These are phyloP conservation scores for Cactoblastis cactorum DNA, from an alignment of 2,888 invertebrate species.

Conservation along the genomic window DNA sequence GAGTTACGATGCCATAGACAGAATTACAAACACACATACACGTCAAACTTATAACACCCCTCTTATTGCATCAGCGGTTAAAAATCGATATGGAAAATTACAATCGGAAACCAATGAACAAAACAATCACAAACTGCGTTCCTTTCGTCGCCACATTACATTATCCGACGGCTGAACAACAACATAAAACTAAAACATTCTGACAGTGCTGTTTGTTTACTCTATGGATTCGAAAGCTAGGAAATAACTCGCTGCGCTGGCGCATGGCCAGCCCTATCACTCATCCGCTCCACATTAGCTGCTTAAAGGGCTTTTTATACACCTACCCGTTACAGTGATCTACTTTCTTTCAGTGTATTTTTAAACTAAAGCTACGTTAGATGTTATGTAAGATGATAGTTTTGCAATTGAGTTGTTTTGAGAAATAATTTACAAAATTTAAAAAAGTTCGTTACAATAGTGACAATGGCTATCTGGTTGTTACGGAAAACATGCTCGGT, in stretches of 20 bases:
- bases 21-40: no score
- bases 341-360: slow-evolving; percentile 7
- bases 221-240: slow-evolving; percentile 8
- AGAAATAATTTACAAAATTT: no score
- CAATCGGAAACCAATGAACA: background rate
- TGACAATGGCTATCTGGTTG: no score
- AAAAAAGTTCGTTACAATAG: no score
- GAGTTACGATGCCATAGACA: no score
- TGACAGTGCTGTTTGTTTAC: slow-evolving; percentile 3
- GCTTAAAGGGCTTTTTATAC: slow-evolving; percentile 1
- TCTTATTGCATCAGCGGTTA: no score
- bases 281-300: slow-evolving; percentile 8
- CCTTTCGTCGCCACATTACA: background rate
- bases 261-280: slow-evolving; percentile 11
- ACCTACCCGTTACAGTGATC: slow-evolving; percentile 7
- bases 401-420: no score
- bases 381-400: no score
- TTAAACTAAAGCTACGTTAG: no score
- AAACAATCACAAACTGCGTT: background rate
- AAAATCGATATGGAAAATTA: no score
- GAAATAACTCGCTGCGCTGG: slow-evolving; percentile 18
- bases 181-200: background rate
- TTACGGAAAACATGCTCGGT: no score
- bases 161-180: background rate
- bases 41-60: no score